A percentile compares a stretch with the other conserved stretches of the same genome.
Evolutionary conservation across 2,888 invertebrate genomes (phyloP).

Genomic region (Apoda limacodes): DNA sequence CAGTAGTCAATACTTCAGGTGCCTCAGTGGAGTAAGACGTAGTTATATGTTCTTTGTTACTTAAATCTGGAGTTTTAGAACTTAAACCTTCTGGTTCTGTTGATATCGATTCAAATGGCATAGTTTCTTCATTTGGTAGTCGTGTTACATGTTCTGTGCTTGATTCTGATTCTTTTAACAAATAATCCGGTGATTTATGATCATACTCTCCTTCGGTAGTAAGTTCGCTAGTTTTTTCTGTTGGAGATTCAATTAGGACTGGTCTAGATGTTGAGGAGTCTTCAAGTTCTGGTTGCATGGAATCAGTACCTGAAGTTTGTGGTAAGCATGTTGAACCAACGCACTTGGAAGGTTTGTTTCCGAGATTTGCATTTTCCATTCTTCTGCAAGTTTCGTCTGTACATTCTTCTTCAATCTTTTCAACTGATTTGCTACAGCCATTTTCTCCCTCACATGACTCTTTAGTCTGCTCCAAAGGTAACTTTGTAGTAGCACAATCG

Average conservation of each 20-base stretch:
- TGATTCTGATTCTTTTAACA: background rate
- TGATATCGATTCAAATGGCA: no score
- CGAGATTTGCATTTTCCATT: slow-evolving; percentile 26
- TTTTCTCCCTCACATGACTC: slow-evolving; percentile 24
- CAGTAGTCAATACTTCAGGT: no score
- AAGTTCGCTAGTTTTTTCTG: background rate
- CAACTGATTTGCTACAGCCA: slow-evolving; percentile 22
- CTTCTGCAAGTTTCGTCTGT: slow-evolving; percentile 35
- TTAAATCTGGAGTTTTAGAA: no score
- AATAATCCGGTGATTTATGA: background rate
- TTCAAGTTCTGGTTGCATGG: slow-evolving; percentile 13
- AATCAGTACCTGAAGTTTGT: no score
- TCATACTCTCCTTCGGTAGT: background rate
- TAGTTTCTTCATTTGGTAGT: background rate
- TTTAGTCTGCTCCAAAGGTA: no score
- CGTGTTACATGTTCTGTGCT: background rate
- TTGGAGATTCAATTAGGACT: no score
- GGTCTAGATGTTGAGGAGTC: no score
- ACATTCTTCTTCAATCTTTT: slow-evolving; percentile 27
- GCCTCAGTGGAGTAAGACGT: no score
- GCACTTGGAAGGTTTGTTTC: slow-evolving; percentile 28
- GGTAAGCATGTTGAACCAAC: slow-evolving; percentile 26
- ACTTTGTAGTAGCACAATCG: slow-evolving; percentile 3
- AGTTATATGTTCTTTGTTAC: no score
- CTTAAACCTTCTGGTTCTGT: no score